Percentiles rank a stretch among this genome's conserved stretches.
Evolutionary conservation across 37 sponge, comb jelly and placozoan species (phyloP).

Genomic region (Amphimedon queenslandica): DNA sequence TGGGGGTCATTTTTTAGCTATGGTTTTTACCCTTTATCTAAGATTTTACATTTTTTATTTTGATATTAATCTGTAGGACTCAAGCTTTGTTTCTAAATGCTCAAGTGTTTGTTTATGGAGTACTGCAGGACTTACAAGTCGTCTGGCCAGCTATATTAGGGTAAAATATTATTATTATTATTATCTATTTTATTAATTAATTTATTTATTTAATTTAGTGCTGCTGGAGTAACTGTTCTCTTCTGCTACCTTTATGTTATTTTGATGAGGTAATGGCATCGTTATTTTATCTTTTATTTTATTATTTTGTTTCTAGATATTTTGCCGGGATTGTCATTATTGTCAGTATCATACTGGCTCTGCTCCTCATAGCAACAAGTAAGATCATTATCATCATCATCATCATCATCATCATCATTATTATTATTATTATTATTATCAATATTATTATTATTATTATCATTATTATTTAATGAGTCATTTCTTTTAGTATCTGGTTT

Average conservation of each 20-base stretch:
- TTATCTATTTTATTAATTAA: background rate
- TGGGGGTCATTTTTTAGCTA: too few species aligned
- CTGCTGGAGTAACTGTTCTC: conserved; percentile 40
- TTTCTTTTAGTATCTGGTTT: conserved; percentile 54
- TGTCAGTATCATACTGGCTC: conserved; percentile 27
- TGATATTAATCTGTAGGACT: too few species aligned
- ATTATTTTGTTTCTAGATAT: conserved; percentile 12
- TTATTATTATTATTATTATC: too few species aligned
- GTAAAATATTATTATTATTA: background rate
- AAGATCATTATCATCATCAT: too few species aligned
- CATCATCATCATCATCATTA: too few species aligned
- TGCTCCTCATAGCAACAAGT: conserved; percentile 41
- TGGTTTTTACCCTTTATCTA: too few species aligned
- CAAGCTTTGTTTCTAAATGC: conserved; percentile 37
- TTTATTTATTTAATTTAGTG: conserved; percentile 51
- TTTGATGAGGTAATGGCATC: conserved; percentile 29
- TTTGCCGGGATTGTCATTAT: conserved; percentile 63
- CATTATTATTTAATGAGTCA: too few species aligned
- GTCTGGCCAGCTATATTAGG: conserved; percentile 80
- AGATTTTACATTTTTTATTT: too few species aligned
- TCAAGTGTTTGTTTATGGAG: conserved; percentile 55
- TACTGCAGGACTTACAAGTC: conserved; percentile 65
- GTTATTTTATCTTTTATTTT: background rate
- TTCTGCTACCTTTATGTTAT: conserved; percentile 67
- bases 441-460: too few species aligned